Evolutionary conservation across 2,113 vertebrate genomes (phyloP), one percentile per base, ranked within the genome.

Genomic region (Perca fluviatilis): DNA sequence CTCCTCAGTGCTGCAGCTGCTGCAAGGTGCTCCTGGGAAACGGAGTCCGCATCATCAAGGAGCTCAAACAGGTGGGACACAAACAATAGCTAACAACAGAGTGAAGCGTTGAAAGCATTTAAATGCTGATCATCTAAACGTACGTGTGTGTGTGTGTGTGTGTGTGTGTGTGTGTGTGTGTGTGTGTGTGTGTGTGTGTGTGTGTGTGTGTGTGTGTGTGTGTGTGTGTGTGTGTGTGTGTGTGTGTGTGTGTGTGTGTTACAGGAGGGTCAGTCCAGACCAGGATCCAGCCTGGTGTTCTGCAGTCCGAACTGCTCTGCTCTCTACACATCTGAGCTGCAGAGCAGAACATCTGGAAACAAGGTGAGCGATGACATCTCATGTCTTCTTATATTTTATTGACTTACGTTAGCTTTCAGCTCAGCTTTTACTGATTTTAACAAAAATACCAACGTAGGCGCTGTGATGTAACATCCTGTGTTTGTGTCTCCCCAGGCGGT

Each of bases 1-100:
- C 53, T n/a, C 53, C 96, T 16, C 97, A 95, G 47, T 96, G 97
- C 94, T 99, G 98, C 77, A 96, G 95, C 77, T 95, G 97, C 78
- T 99, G 98, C 94, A 98, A 97, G 80, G 97, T 96, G n/a, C 95
- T 98, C 27, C 95, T 99, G 76, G 97, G 98, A 64, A 97, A 96
- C 1, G 96, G 96, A 4, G 96, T 99, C 67, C 92, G 95, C 43
- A 96, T 96, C 3, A 74, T 94, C 91, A 96, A 94, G 89, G 96
- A 97, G 68, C 90, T 96, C 27, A 93, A 93, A 64, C 85, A 90
- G 92, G 91, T 92, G 7, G 2, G 77, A 46, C 8, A 0, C 30
- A 33, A 33, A 1, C 30, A 33, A 5, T 33, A 33, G 33, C 5
- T 6, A 6, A 33, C 36, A 40, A 2, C 36, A 40, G 36, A 9